Percentiles rank a stretch among this genome's conserved stretches.
Evolutionary conservation across 2,797 vertebrate species (phyloP).

Genomic region (Chelon labrosus): DNA sequence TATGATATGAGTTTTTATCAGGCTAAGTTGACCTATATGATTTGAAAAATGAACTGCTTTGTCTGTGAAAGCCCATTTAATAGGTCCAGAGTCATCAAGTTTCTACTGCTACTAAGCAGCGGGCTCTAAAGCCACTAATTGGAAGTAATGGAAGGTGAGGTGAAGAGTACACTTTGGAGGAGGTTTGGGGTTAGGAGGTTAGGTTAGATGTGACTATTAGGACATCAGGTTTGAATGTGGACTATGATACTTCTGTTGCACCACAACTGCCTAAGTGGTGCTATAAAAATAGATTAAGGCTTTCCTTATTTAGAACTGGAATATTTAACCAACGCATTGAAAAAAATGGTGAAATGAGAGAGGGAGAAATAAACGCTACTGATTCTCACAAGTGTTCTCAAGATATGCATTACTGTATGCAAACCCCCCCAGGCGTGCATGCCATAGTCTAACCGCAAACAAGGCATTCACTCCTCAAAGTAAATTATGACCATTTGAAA

Average conservation of each 20-base stretch:
- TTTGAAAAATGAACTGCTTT: neutral
- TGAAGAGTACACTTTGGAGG: neutral
- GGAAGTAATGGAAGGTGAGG: conserved; percentile 16
- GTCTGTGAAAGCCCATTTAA: neutral
- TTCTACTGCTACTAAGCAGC: neutral
- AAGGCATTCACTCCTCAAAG: neutral
- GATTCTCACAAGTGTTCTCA: neutral
- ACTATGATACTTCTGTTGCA: conserved; percentile 14
- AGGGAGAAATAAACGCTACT: neutral
- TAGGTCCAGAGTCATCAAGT: conserved; percentile 7
- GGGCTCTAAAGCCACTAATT: conserved; percentile 15
- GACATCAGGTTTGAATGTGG: conserved; percentile 2
- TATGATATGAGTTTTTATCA: neutral
- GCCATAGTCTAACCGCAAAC: neutral
- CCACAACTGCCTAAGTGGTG: too few species aligned
- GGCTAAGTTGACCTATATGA: neutral
- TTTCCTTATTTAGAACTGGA: too few species aligned
- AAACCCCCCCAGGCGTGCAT: neutral
- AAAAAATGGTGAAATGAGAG: too few species aligned
- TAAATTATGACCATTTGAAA: neutral
- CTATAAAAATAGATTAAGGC: too few species aligned
- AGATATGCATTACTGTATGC: neutral
- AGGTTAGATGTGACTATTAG: neutral
- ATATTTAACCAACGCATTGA: too few species aligned
- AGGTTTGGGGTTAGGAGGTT: too few species aligned